Base-by-base conservation (phyloP, 1,140 invertebrate species). In the Aphelinus certus region DNA sequence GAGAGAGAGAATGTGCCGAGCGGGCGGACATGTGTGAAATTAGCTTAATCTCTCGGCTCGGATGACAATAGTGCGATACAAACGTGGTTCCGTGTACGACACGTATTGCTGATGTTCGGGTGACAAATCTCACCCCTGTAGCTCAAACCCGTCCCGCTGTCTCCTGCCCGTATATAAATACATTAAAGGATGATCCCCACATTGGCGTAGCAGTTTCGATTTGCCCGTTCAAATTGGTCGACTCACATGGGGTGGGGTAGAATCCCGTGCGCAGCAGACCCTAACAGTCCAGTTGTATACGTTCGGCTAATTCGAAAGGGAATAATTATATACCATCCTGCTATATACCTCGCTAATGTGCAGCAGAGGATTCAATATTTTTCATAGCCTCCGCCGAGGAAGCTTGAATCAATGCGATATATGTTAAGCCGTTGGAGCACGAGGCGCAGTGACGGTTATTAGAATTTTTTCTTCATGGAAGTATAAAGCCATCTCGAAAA, bases 11-110 rank as follows among this genome's bases (percentile, higher is more conserved):
- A 81, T 78, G 66, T 74, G 61, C 68, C 48, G 56, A 80, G 79
- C 85, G 81, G 82, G 85, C 82, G 86, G 83, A 88, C 87, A 88
- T 88, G 87, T 88, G 87, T 88, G 86, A 88, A 88, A 88, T 88
- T 88, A 88, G 87, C 86, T 88, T 88, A 88, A 88, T 88, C 87
- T 88, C 83, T 82, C 81, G 79, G 84, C 85, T 88, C 85, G 83
- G 84, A 88, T 88, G 86, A 88, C 87, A 88, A 88, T 88, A 74
- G 85, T 68, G 63, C 61, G 83, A 87, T 87, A 87, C 83, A 87
- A 84, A 81, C 82, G 81, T 76, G 78, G 78, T 83, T 75, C 82
- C 83, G 80, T 87, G 87, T 87, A 84, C 79, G 80, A 87, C 83
- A 80, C 77, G 79, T 66, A 82, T 81, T 81, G 78, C 76, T 75